Evolutionary conservation across 2,888 invertebrate genomes (phyloP).

Genomic region (Agrypnus murinus): DNA sequence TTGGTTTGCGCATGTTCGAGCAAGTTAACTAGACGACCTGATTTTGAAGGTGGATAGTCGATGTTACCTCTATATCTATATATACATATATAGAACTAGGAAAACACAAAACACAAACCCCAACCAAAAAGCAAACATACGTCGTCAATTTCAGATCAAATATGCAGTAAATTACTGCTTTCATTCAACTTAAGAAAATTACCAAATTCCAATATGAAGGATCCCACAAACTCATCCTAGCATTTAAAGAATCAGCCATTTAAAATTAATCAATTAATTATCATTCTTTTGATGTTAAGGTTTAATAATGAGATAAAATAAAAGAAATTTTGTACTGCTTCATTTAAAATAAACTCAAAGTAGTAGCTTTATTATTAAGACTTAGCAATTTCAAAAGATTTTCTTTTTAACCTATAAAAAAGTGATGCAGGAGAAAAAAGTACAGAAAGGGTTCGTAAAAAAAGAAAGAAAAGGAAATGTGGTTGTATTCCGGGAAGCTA

Average conservation of each 20-base stretch:
- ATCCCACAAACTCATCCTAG: too few species aligned
- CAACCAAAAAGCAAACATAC: neutral
- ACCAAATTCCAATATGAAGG: too few species aligned
- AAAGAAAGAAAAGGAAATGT: slow-evolving; percentile 15
- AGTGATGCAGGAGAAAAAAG: slow-evolving; percentile 1
- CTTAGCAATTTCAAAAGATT: slow-evolving; percentile 14
- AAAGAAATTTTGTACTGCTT: neutral
- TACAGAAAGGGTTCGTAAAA: slow-evolving; percentile 18
- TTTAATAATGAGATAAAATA: neutral
- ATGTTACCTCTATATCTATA: slow-evolving; percentile 12
- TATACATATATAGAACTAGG: too few species aligned
- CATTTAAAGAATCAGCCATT: too few species aligned
- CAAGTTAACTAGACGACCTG: slow-evolving; percentile 37
- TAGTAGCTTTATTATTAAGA: slow-evolving; percentile 7
- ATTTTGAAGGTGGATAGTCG: slow-evolving; percentile 27
- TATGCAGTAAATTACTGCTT: neutral
- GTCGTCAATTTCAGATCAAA: neutral
- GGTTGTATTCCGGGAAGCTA: slow-evolving; percentile 9
- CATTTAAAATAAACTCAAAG: slow-evolving; percentile 3
- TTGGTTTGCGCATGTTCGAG: slow-evolving; percentile 31
- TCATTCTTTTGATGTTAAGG: too few species aligned
- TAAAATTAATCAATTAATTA: too few species aligned
- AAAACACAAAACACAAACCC: slow-evolving; percentile 3
- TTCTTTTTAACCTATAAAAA: neutral
- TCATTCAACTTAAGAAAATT: neutral